Percentiles rank a stretch among this genome's conserved stretches.
phyloP scores from a whole-genome alignment of 2,797 vertebrate genomes.

The Acomys russatus region DNA sequence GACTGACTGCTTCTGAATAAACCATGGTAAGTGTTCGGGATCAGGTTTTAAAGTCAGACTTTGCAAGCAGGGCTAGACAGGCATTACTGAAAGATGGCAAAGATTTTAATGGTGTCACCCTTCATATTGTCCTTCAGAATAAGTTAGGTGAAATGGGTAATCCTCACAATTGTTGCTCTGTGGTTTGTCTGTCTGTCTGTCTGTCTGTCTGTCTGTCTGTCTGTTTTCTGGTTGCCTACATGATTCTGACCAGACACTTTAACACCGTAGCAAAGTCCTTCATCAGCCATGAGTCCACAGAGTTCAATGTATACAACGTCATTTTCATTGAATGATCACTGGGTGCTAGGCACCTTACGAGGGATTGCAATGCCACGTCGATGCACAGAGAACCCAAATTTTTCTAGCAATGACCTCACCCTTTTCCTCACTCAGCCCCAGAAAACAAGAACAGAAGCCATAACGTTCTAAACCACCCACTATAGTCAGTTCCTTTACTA shows the following conservation, averaged over 20 bases:
- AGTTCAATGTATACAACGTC: neutral
- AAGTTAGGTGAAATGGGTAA: neutral
- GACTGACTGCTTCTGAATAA: neutral
- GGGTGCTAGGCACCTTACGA: neutral
- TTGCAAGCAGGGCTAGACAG: neutral
- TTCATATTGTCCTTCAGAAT: neutral
- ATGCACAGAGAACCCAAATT: neutral
- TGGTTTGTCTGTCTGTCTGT: neutral
- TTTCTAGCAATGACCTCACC: neutral
- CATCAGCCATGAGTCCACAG: neutral
- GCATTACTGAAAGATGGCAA: neutral
- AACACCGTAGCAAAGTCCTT: neutral
- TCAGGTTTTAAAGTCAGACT: neutral
- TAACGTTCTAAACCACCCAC: neutral
- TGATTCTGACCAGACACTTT: neutral
- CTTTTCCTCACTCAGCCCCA: neutral
- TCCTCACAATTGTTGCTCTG: neutral
- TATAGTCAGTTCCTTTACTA: neutral
- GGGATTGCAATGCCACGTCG: neutral
- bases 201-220: neutral
- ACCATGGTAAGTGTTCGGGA: neutral
- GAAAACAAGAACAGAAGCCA: slow-evolving; percentile 1
- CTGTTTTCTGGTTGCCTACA: neutral
- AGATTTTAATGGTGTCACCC: neutral
- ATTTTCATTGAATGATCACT: slow-evolving; percentile 24